Evolutionary conservation across 1,140 invertebrate genomes (phyloP).

Genomic region (Lucilia cuprina): DNA sequence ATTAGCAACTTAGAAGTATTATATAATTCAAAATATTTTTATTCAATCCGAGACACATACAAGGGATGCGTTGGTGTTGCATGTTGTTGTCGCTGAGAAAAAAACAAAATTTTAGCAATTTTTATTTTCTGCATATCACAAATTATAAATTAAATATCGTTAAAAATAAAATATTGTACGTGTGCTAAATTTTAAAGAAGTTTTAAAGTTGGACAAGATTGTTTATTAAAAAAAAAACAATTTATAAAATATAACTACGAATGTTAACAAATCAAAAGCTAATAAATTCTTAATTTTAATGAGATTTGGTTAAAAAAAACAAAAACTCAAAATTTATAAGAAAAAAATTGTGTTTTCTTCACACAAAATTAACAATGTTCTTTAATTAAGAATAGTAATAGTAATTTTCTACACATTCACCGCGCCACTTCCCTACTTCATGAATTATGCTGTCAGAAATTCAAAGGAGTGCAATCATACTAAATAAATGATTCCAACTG

Average conservation of each 20-base stretch:
- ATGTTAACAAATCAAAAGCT: not conserved
- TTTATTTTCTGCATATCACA: not conserved
- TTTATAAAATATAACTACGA: not conserved
- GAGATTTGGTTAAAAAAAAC: not conserved
- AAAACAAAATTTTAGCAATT: not conserved
- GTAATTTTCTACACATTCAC: not conserved
- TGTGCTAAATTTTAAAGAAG: not conserved
- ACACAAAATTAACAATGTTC: not conserved
- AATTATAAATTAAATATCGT: not conserved
- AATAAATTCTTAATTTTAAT: not conserved
- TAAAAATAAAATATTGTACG: slow-evolving; percentile 9
- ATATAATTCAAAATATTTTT: too few species aligned
- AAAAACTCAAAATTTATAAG: not conserved
- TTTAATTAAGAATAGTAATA: not conserved
- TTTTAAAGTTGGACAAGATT: not conserved
- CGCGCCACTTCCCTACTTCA: not conserved
- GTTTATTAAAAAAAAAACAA: not conserved
- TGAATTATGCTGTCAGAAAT: not conserved
- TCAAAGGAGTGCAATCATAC: not conserved
- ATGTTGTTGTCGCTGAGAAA: not conserved
- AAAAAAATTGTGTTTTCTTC: not conserved
- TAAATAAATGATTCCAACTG: too few species aligned
- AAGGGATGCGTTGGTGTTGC: not conserved
- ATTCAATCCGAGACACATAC: not conserved
- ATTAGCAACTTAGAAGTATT: too few species aligned